Evolutionary conservation across 2,113 vertebrate species (phyloP).

Genomic region (Clarias macrocephalus): DNA sequence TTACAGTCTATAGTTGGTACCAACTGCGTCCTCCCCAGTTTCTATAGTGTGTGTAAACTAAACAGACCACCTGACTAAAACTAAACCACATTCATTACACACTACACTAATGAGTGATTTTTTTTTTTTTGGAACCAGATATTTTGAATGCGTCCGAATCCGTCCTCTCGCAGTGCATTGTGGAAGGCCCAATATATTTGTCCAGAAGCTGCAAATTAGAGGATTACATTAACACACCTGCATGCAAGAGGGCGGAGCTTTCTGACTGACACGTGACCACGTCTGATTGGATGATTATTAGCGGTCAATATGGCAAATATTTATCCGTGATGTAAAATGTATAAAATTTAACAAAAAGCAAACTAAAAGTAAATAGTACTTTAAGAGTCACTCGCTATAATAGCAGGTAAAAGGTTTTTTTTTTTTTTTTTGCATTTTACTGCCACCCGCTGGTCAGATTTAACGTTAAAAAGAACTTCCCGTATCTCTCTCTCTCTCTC

Average conservation of each 20-base stretch:
- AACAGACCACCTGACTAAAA: neutral
- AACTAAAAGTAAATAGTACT: neutral
- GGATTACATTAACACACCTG: neutral
- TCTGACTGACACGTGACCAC: neutral
- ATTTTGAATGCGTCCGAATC: neutral
- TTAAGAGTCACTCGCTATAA: neutral
- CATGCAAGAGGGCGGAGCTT: neutral
- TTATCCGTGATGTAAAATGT: neutral
- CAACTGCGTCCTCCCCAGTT: too few relatives aligned
- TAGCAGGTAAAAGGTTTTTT: neutral
- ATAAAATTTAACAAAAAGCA: neutral
- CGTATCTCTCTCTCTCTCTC: too few relatives aligned
- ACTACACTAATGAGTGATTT: neutral
- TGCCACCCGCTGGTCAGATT: conserved; percentile 8
- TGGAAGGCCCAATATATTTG: neutral
- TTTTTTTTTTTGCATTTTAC: conserved; percentile 3
- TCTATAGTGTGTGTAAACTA: too few relatives aligned
- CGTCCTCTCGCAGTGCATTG: neutral
- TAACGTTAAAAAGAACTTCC: neutral
- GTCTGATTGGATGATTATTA: neutral
- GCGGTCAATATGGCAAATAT: neutral
- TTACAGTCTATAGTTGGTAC: too few relatives aligned
- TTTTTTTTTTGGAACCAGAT: neutral
- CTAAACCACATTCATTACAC: neutral
- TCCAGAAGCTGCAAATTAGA: neutral